Percentiles rank a stretch among this genome's conserved stretches.
Evolutionary conservation across 1,140 invertebrate genomes (phyloP).

Genomic region (Metopolophium dirhodum): DNA sequence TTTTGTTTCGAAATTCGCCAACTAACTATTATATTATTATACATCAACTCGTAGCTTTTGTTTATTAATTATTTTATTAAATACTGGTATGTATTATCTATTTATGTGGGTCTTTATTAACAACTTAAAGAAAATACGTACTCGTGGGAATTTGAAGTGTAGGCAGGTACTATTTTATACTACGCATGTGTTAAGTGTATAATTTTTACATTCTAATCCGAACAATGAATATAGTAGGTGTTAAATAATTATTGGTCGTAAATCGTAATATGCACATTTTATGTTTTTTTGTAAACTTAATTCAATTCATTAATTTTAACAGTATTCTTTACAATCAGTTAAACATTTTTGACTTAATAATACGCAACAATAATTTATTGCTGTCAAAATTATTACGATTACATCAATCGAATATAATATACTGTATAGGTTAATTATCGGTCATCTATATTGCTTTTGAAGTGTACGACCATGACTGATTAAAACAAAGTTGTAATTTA

Average conservation of each 20-base stretch:
- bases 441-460: neutral
- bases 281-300: neutral
- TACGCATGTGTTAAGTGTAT: neutral
- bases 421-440: neutral
- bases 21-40: neutral
- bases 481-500: neutral
- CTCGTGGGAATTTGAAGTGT: neutral
- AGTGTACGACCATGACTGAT: neutral
- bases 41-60: neutral
- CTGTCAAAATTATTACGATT: neutral
- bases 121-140: neutral
- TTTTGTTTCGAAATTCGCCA: conserved; percentile 1
- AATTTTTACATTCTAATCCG: neutral
- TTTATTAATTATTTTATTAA: neutral
- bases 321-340: neutral
- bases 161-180: neutral
- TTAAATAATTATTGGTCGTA: no score
- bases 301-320: neutral
- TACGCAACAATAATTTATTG: neutral
- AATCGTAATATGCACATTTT: neutral
- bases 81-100: neutral
- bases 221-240: neutral
- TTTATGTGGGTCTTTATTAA: neutral
- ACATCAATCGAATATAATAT: neutral
- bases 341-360: neutral